A percentile compares a stretch with the other conserved stretches of the same genome.
These are phyloP conservation scores for Zaprionus gabonicus DNA, from an alignment of 1,140 invertebrate species.

Conservation along the genomic window DNA sequence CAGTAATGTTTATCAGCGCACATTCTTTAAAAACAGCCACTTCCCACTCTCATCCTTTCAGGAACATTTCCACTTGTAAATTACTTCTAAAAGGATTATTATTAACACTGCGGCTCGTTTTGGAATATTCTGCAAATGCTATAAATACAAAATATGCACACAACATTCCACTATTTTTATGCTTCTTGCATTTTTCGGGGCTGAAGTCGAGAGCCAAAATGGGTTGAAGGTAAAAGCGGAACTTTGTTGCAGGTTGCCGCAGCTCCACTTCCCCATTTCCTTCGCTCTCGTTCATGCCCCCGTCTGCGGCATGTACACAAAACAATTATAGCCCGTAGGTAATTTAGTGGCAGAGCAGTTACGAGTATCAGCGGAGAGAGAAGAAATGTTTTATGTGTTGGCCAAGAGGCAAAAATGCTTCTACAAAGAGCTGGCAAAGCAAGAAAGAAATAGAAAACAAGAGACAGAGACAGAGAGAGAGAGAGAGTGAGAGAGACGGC, in stretches of 20 bases:
- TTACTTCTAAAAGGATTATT: constrained; percentile 29
- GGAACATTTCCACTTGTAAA: constrained; percentile 12
- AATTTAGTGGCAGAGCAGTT: constrained; percentile 73
- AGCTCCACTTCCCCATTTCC: neutral
- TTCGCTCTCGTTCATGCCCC: neutral
- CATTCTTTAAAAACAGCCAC: neutral
- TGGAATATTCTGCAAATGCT: constrained; percentile 15
- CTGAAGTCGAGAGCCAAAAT: neutral
- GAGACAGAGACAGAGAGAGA: neutral
- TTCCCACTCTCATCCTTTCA: neutral
- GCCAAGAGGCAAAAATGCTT: constrained; percentile 39
- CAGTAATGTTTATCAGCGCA: neutral
- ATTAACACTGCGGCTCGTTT: constrained; percentile 24
- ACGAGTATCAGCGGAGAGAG: constrained; percentile 44
- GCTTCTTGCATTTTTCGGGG: constrained; percentile 29
- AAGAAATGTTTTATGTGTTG: constrained; percentile 68
- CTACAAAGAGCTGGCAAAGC: constrained; percentile 18
- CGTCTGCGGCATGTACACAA: constrained; percentile 60
- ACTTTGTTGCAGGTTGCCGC: constrained; percentile 12
- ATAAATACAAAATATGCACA: constrained; percentile 39
- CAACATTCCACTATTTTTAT: constrained; percentile 17
- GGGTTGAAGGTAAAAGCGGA: neutral
- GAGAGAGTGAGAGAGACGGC: neutral
- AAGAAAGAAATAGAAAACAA: neutral
- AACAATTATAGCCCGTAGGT: constrained; percentile 79